A percentile compares a stretch with the other conserved stretches of the same genome.
These are phyloP conservation scores for Drosophila meridionalis DNA, from an alignment of 2,888 invertebrate species.

Conservation along the genomic window DNA sequence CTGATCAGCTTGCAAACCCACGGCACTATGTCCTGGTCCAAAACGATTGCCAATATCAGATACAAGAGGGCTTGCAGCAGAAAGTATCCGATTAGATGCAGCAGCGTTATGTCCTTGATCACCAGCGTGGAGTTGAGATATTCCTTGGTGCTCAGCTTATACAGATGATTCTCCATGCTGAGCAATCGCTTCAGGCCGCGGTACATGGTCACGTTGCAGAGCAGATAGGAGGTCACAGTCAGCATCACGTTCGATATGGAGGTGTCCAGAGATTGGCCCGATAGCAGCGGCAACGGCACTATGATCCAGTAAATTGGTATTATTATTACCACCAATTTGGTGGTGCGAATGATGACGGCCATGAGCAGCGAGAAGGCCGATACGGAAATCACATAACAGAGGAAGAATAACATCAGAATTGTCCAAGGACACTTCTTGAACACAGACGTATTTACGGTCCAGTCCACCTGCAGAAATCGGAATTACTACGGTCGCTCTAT, in stretches of 20 bases:
- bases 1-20: not conserved
- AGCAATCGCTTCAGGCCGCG: slow-evolving; percentile 44
- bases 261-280: slow-evolving; percentile 7
- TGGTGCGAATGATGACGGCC: slow-evolving; percentile 22
- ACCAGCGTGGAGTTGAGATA: slow-evolving; percentile 23
- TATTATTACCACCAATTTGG: slow-evolving; percentile 31
- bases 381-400: slow-evolving; percentile 39
- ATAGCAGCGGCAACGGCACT: slow-evolving; percentile 47
- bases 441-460: slow-evolving; percentile 20
- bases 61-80: slow-evolving; percentile 39
- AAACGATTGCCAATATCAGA: slow-evolving; percentile 21
- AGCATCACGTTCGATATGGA: not conserved
- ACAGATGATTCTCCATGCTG: slow-evolving; percentile 17
- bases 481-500: not conserved
- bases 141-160: not conserved
- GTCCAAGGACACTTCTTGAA: slow-evolving; percentile 42
- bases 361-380: slow-evolving; percentile 45
- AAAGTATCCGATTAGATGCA: slow-evolving; percentile 35
- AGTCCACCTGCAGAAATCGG: slow-evolving; percentile 37
- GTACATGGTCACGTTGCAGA: slow-evolving; percentile 60
- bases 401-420: slow-evolving; percentile 43
- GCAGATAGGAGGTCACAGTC: not conserved
- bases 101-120: slow-evolving; percentile 22
- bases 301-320: slow-evolving; percentile 59
- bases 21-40: slow-evolving; percentile 27